Percentiles rank a stretch among this genome's conserved stretches.
phyloP scores from a whole-genome alignment of 2,888 invertebrate genomes.

The Myopa testacea region DNA sequence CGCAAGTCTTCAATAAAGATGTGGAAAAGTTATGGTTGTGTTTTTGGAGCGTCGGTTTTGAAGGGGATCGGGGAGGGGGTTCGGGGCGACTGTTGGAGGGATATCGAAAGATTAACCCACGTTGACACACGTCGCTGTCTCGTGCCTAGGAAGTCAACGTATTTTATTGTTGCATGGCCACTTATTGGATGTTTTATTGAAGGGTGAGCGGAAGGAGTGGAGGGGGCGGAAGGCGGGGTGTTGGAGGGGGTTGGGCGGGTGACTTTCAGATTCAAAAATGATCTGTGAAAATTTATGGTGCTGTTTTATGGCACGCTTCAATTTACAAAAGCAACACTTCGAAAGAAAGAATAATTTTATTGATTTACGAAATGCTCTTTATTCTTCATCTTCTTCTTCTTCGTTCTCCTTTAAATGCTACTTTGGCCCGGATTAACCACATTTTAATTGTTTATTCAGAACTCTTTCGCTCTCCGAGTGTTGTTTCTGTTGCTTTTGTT shows the following conservation, averaged over 20 bases:
- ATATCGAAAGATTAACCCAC: constrained; percentile 9
- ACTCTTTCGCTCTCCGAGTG: no score
- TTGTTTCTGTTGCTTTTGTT: no score
- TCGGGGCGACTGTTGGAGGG: background rate
- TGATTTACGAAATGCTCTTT: no score
- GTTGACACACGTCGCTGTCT: constrained; percentile 18
- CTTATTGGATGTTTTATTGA: background rate
- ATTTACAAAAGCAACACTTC: no score
- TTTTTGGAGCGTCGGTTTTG: background rate
- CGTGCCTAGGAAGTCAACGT: background rate
- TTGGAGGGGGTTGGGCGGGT: background rate
- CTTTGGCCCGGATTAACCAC: no score
- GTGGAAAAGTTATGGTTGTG: constrained; percentile 2
- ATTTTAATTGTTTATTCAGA: no score
- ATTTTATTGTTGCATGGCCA: no score
- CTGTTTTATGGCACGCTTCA: background rate
- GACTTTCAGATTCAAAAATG: background rate
- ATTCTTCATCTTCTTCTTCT: no score
- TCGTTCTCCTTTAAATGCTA: no score
- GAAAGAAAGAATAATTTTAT: no score
- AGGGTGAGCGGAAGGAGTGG: background rate
- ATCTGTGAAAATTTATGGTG: background rate
- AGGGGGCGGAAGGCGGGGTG: background rate
- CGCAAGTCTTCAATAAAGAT: background rate
- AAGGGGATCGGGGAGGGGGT: background rate